Evolutionary conservation across 2,113 vertebrate species (phyloP).

Genomic region (Salvelinus alpinus): DNA sequence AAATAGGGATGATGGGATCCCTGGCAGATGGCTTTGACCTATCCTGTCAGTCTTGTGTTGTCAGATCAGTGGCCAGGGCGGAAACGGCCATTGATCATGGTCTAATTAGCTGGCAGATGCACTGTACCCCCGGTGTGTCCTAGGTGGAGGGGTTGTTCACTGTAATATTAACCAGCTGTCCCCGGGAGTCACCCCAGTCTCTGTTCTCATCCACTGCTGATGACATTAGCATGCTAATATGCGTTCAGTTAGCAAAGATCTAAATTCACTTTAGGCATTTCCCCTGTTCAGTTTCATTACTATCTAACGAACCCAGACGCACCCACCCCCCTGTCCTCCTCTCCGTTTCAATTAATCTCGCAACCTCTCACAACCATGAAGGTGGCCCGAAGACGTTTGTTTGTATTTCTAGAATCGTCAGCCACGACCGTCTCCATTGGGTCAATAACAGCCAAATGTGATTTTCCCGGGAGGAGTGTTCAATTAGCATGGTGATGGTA

Average conservation of each 20-base stretch:
- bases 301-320: too few species aligned
- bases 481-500: background rate
- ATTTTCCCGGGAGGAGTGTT: background rate
- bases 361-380: background rate
- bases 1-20: too few species aligned
- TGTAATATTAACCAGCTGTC: too few species aligned
- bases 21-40: too few species aligned
- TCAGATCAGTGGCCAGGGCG: too few species aligned
- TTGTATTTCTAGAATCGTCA: background rate
- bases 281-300: background rate
- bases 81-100: too few species aligned
- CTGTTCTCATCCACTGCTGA: too few species aligned
- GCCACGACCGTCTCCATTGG: background rate
- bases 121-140: too few species aligned
- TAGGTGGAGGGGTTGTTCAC: too few species aligned
- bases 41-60: too few species aligned
- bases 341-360: background rate
- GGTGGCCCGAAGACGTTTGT: background rate
- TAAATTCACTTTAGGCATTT: background rate
- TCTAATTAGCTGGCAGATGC: too few species aligned
- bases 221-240: background rate
- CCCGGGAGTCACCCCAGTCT: too few species aligned
- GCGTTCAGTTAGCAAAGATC: background rate
- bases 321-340: background rate
- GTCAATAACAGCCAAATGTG: background rate